Base-by-base conservation (phyloP, 1,140 invertebrate species). In the Vollenhovia emeryi region DNA sequence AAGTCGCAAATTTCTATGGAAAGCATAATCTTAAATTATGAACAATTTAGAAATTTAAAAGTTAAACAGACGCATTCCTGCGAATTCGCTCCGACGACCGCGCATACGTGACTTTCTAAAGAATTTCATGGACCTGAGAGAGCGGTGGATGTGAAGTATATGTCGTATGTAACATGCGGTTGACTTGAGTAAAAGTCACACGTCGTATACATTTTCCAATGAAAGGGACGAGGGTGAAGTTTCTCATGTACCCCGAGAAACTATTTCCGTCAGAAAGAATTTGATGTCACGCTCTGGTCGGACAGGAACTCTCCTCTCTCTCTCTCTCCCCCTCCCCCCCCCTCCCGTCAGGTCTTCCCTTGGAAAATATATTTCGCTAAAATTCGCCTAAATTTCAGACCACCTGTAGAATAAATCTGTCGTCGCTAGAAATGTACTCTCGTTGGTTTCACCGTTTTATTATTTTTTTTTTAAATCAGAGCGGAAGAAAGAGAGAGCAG, bases 171-270 rank as follows among this genome's bases (percentile, higher is more conserved):
- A 82, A 71, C 66, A 45, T 82, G 78, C 78, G 78, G 66, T 73
- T 82, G 78, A 80, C 78, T 80, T 80, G 78, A 82, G 78, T 82
- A 82, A 82, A 82, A 82, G 78, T 82, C 78, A 71, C 66, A 82
- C 78, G 78, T 82, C 66, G 66, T 82, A 82, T 66, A 82, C 78
- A 82, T 82, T 82, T 73, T 82, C 78, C 78, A 82, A 82, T 82
- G 78, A 82, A 73, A 82, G 66, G 66, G 66, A 73, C 50, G 78
- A 82, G 52, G 66, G 24, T 82, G 78, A 82, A 82, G 78, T 82
- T 82, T 71, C 52, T 24, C 78, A 50, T 45, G 52, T 71, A 82
- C 66, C 59, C 48, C 36, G 66, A 73, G 78, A 82, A 82, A 82
- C 78, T 82, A 82, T 82, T 82, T 82, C 78, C 78, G 78, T 82